Evolutionary conservation across 2,113 vertebrate genomes (phyloP).

Genomic region (Silurus glanis): DNA sequence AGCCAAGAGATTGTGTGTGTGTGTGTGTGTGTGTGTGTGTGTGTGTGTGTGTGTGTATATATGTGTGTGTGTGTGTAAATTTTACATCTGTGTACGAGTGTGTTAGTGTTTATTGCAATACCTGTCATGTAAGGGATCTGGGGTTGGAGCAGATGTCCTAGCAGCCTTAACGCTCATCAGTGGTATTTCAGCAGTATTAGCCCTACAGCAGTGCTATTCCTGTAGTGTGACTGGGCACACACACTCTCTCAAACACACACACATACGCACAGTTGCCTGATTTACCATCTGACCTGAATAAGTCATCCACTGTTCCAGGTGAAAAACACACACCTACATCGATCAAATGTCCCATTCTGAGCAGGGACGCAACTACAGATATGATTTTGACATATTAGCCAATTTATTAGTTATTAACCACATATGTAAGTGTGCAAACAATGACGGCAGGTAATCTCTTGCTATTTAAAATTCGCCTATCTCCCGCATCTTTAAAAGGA

Average conservation of each 20-base stretch:
- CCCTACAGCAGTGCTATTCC: constrained; percentile 44
- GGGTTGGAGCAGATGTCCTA: constrained; percentile 5
- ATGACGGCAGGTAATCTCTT: neutral
- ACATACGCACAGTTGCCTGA: constrained; percentile 1
- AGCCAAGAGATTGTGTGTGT: neutral
- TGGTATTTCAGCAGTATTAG: constrained; percentile 40
- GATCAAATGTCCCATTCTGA: neutral
- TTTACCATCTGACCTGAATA: constrained; percentile 47
- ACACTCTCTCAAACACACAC: constrained; percentile 23
- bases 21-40: neutral
- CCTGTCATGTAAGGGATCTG: neutral
- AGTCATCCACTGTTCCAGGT: constrained; percentile 43
- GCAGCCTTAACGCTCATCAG: neutral
- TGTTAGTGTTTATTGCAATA: constrained; percentile 2
- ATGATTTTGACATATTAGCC: neutral
- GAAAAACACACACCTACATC: constrained; percentile 40
- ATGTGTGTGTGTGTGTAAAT: neutral
- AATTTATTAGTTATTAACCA: neutral
- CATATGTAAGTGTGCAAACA: neutral
- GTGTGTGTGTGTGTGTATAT: neutral
- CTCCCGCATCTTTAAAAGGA: neutral
- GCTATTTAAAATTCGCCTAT: neutral
- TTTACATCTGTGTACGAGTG: neutral
- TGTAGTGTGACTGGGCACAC: constrained; percentile 38
- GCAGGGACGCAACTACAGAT: neutral